Conservation (phyloP, 2,888 invertebrate genomes). For the Entomobrya proxima region DNA sequence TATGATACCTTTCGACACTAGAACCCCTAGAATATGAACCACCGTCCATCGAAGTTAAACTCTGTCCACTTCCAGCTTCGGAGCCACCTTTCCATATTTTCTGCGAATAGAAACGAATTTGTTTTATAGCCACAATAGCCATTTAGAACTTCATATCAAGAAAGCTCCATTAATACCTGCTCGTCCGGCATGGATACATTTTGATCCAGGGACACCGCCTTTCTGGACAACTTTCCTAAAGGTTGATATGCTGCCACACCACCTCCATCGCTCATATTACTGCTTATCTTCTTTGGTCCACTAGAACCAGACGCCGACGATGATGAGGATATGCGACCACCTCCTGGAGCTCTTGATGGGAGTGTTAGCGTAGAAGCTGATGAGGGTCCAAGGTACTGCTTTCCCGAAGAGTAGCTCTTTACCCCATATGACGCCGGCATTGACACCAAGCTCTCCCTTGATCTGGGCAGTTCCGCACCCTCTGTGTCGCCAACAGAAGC, state of each 20-base stretch:
- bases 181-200: slow-evolving; percentile 79
- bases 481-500: slow-evolving; percentile 73
- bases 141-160: neutral
- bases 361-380: slow-evolving; percentile 73
- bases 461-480: slow-evolving; percentile 66
- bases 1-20: slow-evolving; percentile 85
- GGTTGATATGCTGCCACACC: slow-evolving; percentile 61
- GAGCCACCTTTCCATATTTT: slow-evolving; percentile 90
- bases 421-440: slow-evolving; percentile 74
- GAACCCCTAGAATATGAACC: slow-evolving; percentile 82
- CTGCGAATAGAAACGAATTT: slow-evolving; percentile 78
- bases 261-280: slow-evolving; percentile 76
- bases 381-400: slow-evolving; percentile 59
- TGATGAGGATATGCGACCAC: neutral
- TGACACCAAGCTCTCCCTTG: slow-evolving; percentile 68
- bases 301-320: slow-evolving; percentile 40
- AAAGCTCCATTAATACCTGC: slow-evolving; percentile 75
- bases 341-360: slow-evolving; percentile 66
- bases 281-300: slow-evolving; percentile 59
- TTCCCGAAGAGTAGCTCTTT: slow-evolving; percentile 71
- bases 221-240: slow-evolving; percentile 81
- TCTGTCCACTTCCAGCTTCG: slow-evolving; percentile 85
- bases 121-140: too few relatives aligned
- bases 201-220: slow-evolving; percentile 86
- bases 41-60: slow-evolving; percentile 88